Percentiles rank a stretch among this genome's conserved stretches.
phyloP scores from a whole-genome alignment of 2,113 vertebrate genomes.

The Sapajus apella region DNA sequence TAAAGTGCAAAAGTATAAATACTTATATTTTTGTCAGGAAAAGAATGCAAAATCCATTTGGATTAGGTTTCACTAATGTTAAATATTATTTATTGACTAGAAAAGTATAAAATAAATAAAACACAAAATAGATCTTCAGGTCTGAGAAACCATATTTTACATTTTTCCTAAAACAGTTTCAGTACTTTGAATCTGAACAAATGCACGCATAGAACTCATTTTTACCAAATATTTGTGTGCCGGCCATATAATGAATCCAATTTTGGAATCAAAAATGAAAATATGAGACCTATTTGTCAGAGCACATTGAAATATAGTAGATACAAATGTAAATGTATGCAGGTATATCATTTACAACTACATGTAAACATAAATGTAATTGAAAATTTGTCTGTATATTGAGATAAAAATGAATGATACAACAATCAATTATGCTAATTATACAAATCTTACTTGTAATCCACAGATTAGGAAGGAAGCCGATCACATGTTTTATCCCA shows the following conservation, averaged over 20 bases:
- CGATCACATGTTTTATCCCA: background rate
- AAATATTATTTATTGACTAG: background rate
- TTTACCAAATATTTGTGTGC: background rate
- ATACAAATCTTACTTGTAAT: constrained; percentile 17
- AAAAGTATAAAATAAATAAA: background rate
- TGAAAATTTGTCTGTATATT: constrained; percentile 25
- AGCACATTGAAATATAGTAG: background rate
- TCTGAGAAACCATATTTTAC: background rate
- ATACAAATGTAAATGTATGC: background rate
- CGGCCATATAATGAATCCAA: background rate
- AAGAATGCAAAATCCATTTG: background rate
- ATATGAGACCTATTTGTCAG: background rate
- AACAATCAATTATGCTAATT: background rate
- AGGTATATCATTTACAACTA: background rate
- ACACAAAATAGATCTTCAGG: background rate
- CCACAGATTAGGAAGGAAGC: background rate
- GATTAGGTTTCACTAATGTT: background rate
- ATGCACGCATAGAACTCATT: background rate
- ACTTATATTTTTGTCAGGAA: background rate
- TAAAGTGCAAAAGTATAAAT: background rate
- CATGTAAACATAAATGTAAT: background rate
- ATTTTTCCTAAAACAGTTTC: background rate
- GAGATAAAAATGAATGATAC: background rate
- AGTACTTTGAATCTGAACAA: background rate
- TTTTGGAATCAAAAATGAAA: background rate